These are phyloP conservation scores for Psittacus erithacus DNA, from an alignment of 2,113 vertebrate genomes.

Conservation along the genomic window DNA sequence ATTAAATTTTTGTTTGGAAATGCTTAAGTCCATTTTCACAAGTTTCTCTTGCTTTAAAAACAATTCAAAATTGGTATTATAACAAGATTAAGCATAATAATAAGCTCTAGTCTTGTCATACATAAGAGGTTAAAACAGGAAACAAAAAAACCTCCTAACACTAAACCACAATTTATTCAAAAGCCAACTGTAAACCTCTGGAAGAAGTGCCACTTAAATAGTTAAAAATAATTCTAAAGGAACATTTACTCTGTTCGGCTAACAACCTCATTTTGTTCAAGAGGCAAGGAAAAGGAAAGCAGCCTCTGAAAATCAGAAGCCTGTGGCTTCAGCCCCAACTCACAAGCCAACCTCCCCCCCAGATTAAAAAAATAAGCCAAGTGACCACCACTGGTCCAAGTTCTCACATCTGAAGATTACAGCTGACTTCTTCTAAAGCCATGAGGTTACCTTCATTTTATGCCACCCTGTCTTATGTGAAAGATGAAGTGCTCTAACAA, in stretches of 20 bases:
- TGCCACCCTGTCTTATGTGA: background rate
- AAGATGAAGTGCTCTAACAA: background rate
- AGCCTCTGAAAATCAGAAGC: background rate
- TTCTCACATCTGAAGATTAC: background rate
- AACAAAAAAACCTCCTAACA: background rate
- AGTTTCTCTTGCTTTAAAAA: background rate
- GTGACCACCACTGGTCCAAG: background rate
- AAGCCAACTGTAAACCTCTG: background rate
- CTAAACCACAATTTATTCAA: background rate
- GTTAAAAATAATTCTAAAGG: background rate
- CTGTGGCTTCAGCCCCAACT: background rate
- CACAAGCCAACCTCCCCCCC: fast-evolving
- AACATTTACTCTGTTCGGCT: background rate
- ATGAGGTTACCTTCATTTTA: background rate
- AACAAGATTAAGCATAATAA: background rate
- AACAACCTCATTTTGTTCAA: background rate
- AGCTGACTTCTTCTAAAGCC: background rate
- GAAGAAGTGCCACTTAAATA: background rate
- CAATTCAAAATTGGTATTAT: background rate
- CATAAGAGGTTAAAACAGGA: background rate
- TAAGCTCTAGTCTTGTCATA: background rate
- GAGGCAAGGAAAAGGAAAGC: background rate
- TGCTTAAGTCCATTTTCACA: background rate
- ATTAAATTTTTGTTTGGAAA: background rate
- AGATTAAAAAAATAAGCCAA: background rate